Evolutionary conservation across 2,113 vertebrate species (phyloP), one percentile per base, ranked within the genome.

Genomic region (Prunella fulvescens): DNA sequence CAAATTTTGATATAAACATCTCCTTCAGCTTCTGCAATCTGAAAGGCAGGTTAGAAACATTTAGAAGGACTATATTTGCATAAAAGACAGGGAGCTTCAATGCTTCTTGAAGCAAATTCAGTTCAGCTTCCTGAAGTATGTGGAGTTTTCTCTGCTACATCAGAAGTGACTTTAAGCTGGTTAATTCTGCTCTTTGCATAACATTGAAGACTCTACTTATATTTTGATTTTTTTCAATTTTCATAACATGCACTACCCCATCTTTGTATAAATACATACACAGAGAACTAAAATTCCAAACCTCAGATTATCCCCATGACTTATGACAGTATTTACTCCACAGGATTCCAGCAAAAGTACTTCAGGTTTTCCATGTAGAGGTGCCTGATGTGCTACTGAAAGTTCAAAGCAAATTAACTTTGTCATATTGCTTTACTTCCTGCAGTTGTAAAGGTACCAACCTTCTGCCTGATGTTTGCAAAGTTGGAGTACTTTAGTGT

Each of bases 21-120:
- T 98, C 98, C 96, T 99, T 99, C 91, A 99, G 81, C 81, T 98
- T 98, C 96, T 98, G 97, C 92, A 99, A 90, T 97, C 99, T 99
- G 96, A 95, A 98, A 98, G 79, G 44, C 60, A 95, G 9, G 86
- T 60, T 67, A 82, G 35, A 95, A 86, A 95, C 60, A 88, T 86
- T 95, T 81, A 96, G 47, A 84, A 84, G 29, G 20, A 25, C n/a
- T 92, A 0, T 18, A 83, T 31, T 66, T 89, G 53, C 47, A 57
- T 77, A 77, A 60, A 51, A 79, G 22, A 19, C 14, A 53, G 31
- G 8, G 73, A 47, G 7, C 40, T 44, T 35, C 47, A 31, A 11
- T 64, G 19, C 50, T 73, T 86, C 74, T 83, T 86, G 35, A 88
- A 26, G 29, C 50, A 77, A 93, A 81, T 53, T 37, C 3, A 4